Conservation (phyloP, 2,888 invertebrate genomes). For the Microplitis deprimator region DNA sequence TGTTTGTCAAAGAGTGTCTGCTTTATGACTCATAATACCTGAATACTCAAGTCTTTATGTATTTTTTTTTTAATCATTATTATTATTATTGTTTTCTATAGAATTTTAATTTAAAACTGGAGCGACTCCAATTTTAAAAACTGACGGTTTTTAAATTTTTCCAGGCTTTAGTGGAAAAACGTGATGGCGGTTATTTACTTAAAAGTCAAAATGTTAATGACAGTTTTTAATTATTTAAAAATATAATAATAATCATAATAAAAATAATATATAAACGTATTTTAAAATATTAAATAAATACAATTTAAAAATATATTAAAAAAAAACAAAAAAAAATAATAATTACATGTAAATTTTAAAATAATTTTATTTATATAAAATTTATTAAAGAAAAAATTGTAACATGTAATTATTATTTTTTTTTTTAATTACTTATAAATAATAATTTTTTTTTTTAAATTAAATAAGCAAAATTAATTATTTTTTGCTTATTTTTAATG, state of each 20-base stretch:
- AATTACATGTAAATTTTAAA: neutral
- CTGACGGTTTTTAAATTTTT: neutral
- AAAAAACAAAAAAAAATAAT: neutral
- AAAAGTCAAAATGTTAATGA: neutral
- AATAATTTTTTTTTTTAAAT: too few species aligned
- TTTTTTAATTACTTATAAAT: too few species aligned
- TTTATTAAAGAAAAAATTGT: too few species aligned
- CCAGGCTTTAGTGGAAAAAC: neutral
- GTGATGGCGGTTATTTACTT: neutral
- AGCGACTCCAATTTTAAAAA: too few species aligned
- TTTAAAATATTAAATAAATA: constrained; percentile 15
- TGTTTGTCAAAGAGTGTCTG: too few species aligned
- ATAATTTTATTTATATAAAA: neutral
- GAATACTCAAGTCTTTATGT: too few species aligned
- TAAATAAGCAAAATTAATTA: too few species aligned
- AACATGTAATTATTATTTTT: too few species aligned
- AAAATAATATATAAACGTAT: constrained; percentile 15
- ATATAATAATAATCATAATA: neutral
- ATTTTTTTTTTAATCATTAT: neutral
- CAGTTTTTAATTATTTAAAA: neutral
- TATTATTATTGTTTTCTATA: neutral
- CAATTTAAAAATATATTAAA: constrained; percentile 2
- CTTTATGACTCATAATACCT: too few species aligned
- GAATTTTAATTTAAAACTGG: neutral
- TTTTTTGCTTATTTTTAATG: too few species aligned